phyloP scores from a whole-genome alignment of 1,140 invertebrate species.

The Tetragnatha versicolor region DNA sequence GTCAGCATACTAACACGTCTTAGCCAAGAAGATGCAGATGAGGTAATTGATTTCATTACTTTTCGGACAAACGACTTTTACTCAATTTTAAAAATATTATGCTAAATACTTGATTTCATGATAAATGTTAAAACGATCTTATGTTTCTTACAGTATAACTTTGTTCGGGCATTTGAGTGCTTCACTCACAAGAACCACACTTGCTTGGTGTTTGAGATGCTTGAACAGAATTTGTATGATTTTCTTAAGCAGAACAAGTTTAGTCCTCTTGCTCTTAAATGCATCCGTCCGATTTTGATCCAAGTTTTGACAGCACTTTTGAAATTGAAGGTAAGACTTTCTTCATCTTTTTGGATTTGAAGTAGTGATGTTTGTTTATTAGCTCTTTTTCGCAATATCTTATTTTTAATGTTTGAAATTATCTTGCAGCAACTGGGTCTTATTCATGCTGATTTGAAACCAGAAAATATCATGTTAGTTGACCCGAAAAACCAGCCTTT shows the following conservation, averaged over 20 bases:
- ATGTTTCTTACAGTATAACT: constrained; percentile 77
- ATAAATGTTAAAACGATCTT: not conserved
- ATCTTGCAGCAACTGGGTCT: constrained; percentile 88
- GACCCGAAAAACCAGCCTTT: constrained; percentile 97
- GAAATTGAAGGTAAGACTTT: constrained; percentile 84
- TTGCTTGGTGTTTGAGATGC: constrained; percentile 99
- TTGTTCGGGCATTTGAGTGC: constrained; percentile 99
- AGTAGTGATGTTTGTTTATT: not conserved
- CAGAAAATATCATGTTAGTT: constrained; percentile 99
- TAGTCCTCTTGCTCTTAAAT: constrained; percentile 95
- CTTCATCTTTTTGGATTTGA: not conserved
- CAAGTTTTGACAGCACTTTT: constrained; percentile 98
- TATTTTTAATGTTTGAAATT: constrained; percentile 45
- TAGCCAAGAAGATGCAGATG: constrained; percentile 98
- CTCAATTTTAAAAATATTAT: not conserved
- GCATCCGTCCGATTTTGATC: constrained; percentile 97
- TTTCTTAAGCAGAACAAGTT: constrained; percentile 99
- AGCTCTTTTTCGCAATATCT: not conserved
- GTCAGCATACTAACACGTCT: constrained; percentile 94
- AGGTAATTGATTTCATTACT: constrained; percentile 45
- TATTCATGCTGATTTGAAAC: constrained; percentile 99
- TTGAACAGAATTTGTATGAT: constrained; percentile 99
- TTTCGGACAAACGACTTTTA: not conserved
- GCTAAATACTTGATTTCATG: not conserved
- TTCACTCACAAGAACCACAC: constrained; percentile 99